These are phyloP conservation scores for Chaenogobius annularis DNA, from an alignment of 2,113 vertebrate species.

Conservation along the genomic window DNA sequence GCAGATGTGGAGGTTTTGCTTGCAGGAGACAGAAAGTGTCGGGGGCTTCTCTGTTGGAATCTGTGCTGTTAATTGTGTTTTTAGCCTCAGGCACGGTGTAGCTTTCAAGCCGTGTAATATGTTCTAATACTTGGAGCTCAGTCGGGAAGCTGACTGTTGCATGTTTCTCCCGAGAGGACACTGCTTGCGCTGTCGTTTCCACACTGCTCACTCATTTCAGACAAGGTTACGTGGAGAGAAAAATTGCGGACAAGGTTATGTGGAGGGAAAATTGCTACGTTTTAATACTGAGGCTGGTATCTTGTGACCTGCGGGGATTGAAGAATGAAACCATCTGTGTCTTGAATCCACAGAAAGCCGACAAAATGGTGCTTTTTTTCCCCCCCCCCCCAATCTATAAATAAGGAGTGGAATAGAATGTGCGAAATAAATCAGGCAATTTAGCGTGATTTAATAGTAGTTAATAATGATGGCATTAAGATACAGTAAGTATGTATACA, in stretches of 20 bases:
- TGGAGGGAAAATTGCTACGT: background rate
- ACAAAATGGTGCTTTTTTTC: too few species aligned
- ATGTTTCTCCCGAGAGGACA: background rate
- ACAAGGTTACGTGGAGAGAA: background rate
- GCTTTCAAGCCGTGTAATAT: background rate
- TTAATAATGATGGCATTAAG: too few species aligned
- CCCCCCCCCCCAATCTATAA: too few species aligned
- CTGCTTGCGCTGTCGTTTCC: background rate
- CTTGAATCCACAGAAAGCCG: too few species aligned
- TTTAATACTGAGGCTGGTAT: too few species aligned
- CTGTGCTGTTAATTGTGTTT: constrained; percentile 2
- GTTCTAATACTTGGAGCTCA: background rate
- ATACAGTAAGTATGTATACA: too few species aligned
- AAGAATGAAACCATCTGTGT: too few species aligned
- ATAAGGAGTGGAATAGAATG: too few species aligned
- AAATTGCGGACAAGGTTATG: background rate
- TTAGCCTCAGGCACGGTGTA: background rate
- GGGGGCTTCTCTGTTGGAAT: background rate
- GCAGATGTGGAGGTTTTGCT: constrained; percentile 29
- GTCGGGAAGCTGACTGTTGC: background rate
- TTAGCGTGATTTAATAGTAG: too few species aligned
- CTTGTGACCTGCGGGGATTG: too few species aligned
- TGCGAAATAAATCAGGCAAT: too few species aligned
- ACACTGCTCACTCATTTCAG: background rate
- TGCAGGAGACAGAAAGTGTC: background rate